Conservation (phyloP, 2,888 invertebrate genomes). For the Athalia cordata region DNA sequence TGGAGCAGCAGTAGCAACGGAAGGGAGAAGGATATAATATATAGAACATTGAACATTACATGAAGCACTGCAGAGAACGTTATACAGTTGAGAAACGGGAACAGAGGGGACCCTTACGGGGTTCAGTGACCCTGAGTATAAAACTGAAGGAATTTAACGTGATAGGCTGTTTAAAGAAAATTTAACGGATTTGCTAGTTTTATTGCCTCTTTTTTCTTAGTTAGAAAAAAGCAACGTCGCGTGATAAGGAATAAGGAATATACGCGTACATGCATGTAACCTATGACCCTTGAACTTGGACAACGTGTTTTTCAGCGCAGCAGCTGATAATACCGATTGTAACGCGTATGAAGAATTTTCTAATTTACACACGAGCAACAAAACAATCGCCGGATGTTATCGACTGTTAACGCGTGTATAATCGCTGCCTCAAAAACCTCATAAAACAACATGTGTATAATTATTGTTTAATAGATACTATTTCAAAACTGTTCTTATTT, state of each 20-base stretch:
- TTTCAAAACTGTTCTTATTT: too few species aligned
- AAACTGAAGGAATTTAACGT: background rate
- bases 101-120: conserved; percentile 21
- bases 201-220: background rate
- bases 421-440: too few species aligned
- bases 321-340: too few species aligned
- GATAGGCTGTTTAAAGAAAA: conserved; percentile 7
- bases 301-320: background rate
- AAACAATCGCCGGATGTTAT: too few species aligned
- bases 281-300: conserved; percentile 27
- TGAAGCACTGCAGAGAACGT: background rate
- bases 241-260: background rate
- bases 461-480: too few species aligned
- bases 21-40: background rate
- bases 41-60: conserved; percentile 12
- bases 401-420: too few species aligned
- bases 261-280: background rate
- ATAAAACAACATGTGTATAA: too few species aligned
- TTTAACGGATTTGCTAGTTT: background rate
- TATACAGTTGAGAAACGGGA: background rate
- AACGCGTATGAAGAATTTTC: too few species aligned
- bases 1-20: too few species aligned
- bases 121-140: conserved; percentile 10
- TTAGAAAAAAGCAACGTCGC: background rate
- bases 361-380: too few species aligned